These are phyloP conservation scores for Centropyge bicolor DNA, from an alignment of 2,797 vertebrate species.

Conservation along the genomic window DNA sequence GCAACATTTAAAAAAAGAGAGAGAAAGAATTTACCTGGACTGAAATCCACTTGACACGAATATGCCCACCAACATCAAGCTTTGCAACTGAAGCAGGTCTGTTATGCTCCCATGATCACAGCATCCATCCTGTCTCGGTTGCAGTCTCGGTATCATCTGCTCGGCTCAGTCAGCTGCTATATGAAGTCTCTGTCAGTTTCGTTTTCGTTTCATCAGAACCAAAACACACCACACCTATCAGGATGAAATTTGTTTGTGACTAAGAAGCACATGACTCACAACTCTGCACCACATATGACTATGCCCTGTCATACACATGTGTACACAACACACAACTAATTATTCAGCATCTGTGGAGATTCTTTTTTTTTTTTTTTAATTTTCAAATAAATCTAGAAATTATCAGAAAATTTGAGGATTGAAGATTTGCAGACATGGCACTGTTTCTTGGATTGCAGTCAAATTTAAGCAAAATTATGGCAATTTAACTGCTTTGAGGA, in stretches of 20 bases:
- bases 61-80: accelerated
- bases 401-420: too few relatives aligned
- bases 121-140: too few relatives aligned
- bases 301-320: too few relatives aligned
- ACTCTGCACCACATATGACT: too few relatives aligned
- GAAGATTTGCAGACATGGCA: too few relatives aligned
- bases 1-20: neutral
- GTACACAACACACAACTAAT: neutral
- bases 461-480: too few relatives aligned
- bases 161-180: neutral
- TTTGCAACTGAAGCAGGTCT: neutral
- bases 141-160: neutral
- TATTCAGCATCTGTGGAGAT: neutral
- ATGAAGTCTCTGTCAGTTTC: conserved; percentile 41
- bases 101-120: neutral
- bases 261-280: neutral
- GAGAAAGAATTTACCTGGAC: conserved; percentile 9
- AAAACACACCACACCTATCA: conserved; percentile 8
- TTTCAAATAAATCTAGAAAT: too few relatives aligned
- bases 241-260: neutral
- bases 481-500: too few relatives aligned
- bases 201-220: conserved; percentile 66
- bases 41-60: conserved; percentile 1
- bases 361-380: too few relatives aligned
- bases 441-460: too few relatives aligned